These are phyloP conservation scores for Drosophila acutilabella DNA, from an alignment of 2,888 invertebrate species.

Conservation along the genomic window DNA sequence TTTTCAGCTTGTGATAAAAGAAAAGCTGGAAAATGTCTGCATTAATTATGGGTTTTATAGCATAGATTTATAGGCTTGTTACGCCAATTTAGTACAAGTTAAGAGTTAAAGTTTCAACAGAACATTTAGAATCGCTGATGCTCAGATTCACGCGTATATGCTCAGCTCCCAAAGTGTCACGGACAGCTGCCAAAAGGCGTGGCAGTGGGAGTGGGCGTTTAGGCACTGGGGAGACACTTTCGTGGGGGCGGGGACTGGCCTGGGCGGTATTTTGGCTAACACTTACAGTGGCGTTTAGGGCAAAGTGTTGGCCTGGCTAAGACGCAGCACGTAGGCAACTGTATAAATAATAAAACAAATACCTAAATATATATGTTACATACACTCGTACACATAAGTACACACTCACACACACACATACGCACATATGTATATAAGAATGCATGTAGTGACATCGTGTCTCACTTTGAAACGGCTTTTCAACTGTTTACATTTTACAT, in stretches of 20 bases:
- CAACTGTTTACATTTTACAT: conserved; percentile 22
- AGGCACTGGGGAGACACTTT: no score
- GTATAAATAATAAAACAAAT: conserved; percentile 76
- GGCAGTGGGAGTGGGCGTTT: background rate
- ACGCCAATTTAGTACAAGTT: background rate
- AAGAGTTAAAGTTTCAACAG: background rate
- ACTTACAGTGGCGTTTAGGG: conserved; percentile 28
- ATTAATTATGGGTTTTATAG: conserved; percentile 2
- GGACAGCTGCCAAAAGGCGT: conserved; percentile 12
- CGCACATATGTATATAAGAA: background rate
- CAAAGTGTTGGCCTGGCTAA: conserved; percentile 24
- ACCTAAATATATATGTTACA: conserved; percentile 22
- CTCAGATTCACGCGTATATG: conserved; percentile 15
- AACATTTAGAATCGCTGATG: background rate
- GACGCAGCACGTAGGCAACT: conserved; percentile 66
- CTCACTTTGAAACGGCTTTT: conserved; percentile 11
- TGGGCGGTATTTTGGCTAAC: background rate
- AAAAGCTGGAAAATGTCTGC: conserved; percentile 12
- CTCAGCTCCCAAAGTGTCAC: conserved; percentile 16
- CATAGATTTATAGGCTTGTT: background rate
- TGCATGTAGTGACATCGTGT: background rate
- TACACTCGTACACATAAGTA: background rate
- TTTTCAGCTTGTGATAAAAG: conserved; percentile 1
- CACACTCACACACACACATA: background rate
- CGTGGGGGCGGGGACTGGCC: background rate